Base-by-base conservation (phyloP, 2,797 vertebrate species). In the Rhinophrynus dorsalis region DNA sequence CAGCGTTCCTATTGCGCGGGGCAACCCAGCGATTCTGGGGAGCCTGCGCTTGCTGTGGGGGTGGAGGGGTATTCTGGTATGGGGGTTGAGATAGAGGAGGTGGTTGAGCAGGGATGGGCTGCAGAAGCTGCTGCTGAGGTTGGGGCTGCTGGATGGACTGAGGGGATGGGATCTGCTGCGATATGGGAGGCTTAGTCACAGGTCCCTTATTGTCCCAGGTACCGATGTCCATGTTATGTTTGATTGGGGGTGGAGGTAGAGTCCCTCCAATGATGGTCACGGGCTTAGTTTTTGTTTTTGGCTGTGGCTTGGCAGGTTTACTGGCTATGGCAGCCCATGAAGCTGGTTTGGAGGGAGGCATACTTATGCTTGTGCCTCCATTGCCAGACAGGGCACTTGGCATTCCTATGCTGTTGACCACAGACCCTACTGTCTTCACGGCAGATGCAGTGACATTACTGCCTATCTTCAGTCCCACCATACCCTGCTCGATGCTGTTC, bases 221-320 rank as follows among this genome's bases (percentile, higher is more conserved):
- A 76, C 95, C 95, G 61, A 98, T 96, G 91, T 97, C 96, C 94
- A 97, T 96, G 79, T 96, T 96, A 87, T 97, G 96, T 86, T 97
- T 97, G 81, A 97, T 96, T 27, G 96, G 94, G 0, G 95, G 94
- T 0, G 95, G 96, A 5, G 94, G 96, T 45, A 97, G 85, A 0
- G 91, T 87, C 6, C 89, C 92, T 26, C 90, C 92, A 0, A 88
- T 85, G 64, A 87, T 81, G 76, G 94, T 91, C 62, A 94, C 95
- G 0, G 93, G 83, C 86, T 97, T 98, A 68, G 90, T 82, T 87
- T 95, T 97, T 72, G 91, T 78, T 85, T 97, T 98, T 48, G 96
- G 90, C 79, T 95, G 96, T 30, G 91, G 92, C 77, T 97, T 97
- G 12, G 96, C 95, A 0, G 95, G 96, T 62, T 97, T 97, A 82